These are phyloP conservation scores for Lepidothrix coronata DNA, from an alignment of 2,113 vertebrate species.

Conservation along the genomic window DNA sequence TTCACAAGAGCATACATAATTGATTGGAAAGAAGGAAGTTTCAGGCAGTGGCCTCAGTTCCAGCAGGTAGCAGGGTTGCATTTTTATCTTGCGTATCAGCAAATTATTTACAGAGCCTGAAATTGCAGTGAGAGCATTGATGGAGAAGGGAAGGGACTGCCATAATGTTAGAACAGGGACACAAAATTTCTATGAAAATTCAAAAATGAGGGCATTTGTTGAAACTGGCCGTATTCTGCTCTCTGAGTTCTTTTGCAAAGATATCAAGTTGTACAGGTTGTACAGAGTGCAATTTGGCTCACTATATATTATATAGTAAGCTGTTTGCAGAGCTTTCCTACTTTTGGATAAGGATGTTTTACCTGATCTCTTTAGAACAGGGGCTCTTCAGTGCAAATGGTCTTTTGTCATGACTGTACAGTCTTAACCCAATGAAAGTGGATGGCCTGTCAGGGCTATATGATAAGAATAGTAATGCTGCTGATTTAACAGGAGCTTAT, in stretches of 20 bases:
- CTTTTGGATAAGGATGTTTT: background rate
- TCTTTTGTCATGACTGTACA: background rate
- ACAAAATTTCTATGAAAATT: background rate
- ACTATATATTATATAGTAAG: background rate
- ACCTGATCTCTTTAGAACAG: background rate
- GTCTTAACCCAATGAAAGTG: background rate
- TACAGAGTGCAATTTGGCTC: background rate
- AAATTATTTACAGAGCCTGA: background rate
- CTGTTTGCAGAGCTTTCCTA: background rate
- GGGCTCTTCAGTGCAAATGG: background rate
- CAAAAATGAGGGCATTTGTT: background rate
- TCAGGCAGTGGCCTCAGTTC: background rate
- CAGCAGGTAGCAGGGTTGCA: background rate
- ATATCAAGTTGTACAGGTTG: background rate
- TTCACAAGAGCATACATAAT: conserved; percentile 18
- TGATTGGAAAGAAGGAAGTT: background rate
- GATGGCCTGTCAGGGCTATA: background rate
- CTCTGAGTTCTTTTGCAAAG: background rate
- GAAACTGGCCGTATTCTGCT: background rate
- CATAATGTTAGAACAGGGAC: background rate
- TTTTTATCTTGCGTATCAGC: background rate
- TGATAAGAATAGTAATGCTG: background rate
- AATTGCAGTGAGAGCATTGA: background rate
- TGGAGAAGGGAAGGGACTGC: background rate
- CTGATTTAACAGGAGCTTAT: background rate